A percentile compares a stretch with the other conserved stretches of the same genome.
Conservation (phyloP, 64 coral and sea anemone species). For the Acropora tenuis region DNA sequence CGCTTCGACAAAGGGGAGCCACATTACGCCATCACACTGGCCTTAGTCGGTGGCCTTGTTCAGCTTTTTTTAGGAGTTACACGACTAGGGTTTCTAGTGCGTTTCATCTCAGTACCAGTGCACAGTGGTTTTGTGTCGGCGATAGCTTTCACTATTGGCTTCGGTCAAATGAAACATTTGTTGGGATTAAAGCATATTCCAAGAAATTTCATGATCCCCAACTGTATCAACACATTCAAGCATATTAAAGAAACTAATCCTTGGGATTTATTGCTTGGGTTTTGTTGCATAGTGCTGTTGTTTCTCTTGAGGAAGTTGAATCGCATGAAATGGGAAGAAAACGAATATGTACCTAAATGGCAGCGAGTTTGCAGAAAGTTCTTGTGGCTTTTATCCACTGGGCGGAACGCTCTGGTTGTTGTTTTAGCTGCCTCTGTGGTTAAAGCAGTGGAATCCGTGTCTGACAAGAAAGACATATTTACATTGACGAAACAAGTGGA, state of each 20-base stretch:
- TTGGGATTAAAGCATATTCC: slow-evolving; percentile 75
- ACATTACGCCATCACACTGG: slow-evolving; percentile 68
- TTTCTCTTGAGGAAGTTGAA: slow-evolving; percentile 67
- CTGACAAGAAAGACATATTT: slow-evolving; percentile 26
- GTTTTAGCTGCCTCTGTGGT: slow-evolving; percentile 67
- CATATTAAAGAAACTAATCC: slow-evolving; percentile 74
- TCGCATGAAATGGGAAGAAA: slow-evolving; percentile 73
- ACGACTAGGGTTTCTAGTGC: slow-evolving; percentile 80
- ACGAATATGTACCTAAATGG: slow-evolving; percentile 40
- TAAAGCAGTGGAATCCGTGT: slow-evolving; percentile 42
- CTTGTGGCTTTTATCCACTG: slow-evolving; percentile 78
- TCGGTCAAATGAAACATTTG: slow-evolving; percentile 79
- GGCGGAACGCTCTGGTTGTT: slow-evolving; percentile 84
- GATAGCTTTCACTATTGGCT: slow-evolving; percentile 87
- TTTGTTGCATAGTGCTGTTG: slow-evolving; percentile 72
- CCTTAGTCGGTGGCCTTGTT: slow-evolving; percentile 71
- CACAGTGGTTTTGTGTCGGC: slow-evolving; percentile 94
- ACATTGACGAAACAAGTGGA: slow-evolving; percentile 53
- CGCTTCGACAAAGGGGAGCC: slow-evolving; percentile 37
- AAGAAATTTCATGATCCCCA: slow-evolving; percentile 54
- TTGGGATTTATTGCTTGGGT: slow-evolving; percentile 83
- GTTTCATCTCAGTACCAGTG: slow-evolving; percentile 91
- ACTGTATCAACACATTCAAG: slow-evolving; percentile 75
- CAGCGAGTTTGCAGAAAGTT: slow-evolving; percentile 79
- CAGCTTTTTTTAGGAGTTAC: slow-evolving; percentile 72